phyloP scores from a whole-genome alignment of 2,113 vertebrate genomes.

The Peromyscus polionotus region DNA sequence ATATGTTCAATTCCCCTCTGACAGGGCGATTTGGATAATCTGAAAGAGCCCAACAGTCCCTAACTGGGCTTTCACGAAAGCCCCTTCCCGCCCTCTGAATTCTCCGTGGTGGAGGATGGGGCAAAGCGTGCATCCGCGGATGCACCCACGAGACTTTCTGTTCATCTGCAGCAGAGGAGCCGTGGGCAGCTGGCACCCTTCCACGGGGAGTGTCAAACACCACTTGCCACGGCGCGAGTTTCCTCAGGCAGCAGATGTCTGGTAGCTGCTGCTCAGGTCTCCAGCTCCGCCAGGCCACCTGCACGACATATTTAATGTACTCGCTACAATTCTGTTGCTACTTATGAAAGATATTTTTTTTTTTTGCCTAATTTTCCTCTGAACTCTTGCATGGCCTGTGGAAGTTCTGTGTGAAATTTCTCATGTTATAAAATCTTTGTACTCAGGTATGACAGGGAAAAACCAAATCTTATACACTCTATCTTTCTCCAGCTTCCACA shows the following conservation, averaged over 20 bases:
- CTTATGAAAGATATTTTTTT: slow-evolving; percentile 58
- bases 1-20: slow-evolving; percentile 33
- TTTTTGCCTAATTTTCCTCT: slow-evolving; percentile 33
- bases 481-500: not conserved
- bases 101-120: not conserved
- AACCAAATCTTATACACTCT: not conserved
- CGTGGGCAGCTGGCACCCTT: slow-evolving; percentile 82
- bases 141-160: slow-evolving; percentile 9
- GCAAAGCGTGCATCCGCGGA: not conserved
- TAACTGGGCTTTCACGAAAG: not conserved
- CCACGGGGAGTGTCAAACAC: slow-evolving; percentile 69
- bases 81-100: not conserved
- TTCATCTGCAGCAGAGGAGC: not conserved
- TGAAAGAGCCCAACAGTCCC: not conserved
- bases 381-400: slow-evolving; percentile 68
- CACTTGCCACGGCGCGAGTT: slow-evolving; percentile 51
- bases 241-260: slow-evolving; percentile 85
- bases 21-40: not conserved
- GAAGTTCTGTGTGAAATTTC: slow-evolving; percentile 31
- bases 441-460: not conserved
- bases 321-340: slow-evolving; percentile 72
- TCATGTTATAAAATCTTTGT: not conserved
- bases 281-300: slow-evolving; percentile 85
- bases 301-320: slow-evolving; percentile 84
- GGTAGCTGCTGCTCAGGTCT: slow-evolving; percentile 83